These are phyloP conservation scores for Opisthocomus hoazin DNA, from an alignment of 2,113 vertebrate species.

Conservation along the genomic window DNA sequence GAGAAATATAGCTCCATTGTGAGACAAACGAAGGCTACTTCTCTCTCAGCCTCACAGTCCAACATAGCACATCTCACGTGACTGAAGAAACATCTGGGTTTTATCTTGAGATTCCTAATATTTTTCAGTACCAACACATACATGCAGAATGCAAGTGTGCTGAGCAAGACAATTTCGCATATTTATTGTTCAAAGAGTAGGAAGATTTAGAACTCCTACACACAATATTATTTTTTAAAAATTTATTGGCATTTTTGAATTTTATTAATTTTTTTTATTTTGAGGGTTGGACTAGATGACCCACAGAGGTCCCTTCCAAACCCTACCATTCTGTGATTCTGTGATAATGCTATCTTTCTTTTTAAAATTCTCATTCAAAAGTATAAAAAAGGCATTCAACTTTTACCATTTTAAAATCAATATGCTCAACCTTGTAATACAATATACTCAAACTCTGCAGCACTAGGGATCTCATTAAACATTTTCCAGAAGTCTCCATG, in stretches of 20 bases:
- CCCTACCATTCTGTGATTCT: too few relatives aligned
- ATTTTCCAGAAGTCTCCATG: neutral
- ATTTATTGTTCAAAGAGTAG: neutral
- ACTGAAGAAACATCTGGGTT: slow-evolving; percentile 11
- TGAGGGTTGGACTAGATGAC: too few relatives aligned
- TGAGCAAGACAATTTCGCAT: neutral
- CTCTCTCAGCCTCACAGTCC: neutral
- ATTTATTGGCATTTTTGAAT: neutral
- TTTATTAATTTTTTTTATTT: neutral
- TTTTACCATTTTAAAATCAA: neutral
- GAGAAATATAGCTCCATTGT: neutral
- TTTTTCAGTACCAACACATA: neutral
- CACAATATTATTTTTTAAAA: neutral
- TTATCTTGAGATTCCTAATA: neutral
- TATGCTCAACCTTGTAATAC: neutral
- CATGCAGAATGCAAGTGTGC: neutral
- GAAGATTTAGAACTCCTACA: neutral
- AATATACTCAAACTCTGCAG: neutral
- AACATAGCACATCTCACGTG: neutral
- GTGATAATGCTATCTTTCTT: neutral
- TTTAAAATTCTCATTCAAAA: neutral
- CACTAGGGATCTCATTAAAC: neutral
- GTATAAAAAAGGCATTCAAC: neutral
- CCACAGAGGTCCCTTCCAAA: too few relatives aligned
- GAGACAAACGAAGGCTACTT: neutral